phyloP scores from a whole-genome alignment of 1,140 invertebrate species.

The Drosophila pseudoobscura region DNA sequence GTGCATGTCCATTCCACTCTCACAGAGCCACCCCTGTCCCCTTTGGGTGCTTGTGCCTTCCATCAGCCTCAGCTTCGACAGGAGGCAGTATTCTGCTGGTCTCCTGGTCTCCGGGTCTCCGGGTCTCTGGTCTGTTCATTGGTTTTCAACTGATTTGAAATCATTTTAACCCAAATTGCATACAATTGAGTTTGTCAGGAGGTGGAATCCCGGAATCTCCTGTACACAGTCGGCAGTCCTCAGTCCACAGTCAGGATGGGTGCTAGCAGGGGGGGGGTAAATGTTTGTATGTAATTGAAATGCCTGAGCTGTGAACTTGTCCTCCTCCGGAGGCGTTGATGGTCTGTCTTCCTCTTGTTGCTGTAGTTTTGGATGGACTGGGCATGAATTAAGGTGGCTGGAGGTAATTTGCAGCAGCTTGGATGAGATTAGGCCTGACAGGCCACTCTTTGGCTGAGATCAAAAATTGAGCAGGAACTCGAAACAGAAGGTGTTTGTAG shows the following conservation, averaged over 20 bases:
- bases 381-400: neutral
- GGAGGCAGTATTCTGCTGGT: neutral
- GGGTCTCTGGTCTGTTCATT: conserved; percentile 34
- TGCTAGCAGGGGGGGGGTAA: neutral
- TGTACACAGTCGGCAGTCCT: neutral
- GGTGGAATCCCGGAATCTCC: conserved; percentile 15
- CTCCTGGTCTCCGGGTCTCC: conserved; percentile 2
- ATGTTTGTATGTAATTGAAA: conserved; percentile 49
- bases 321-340: conserved; percentile 12
- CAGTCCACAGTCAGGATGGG: no score
- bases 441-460: no score
- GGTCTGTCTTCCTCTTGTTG: neutral
- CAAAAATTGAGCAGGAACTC: no score
- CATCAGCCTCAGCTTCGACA: conserved; percentile 32
- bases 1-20: conserved; percentile 32
- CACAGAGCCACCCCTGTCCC: conserved; percentile 1
- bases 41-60: neutral
- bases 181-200: conserved; percentile 69
- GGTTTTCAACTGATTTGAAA: conserved; percentile 74
- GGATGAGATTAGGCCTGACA: conserved; percentile 2
- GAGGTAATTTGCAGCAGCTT: neutral
- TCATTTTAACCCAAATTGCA: conserved; percentile 77
- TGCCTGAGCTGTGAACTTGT: conserved; percentile 27
- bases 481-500: no score
- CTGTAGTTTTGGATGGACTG: neutral